These are phyloP conservation scores for Pseudachorutes palmiensis DNA, from an alignment of 1,140 invertebrate species.

Conservation along the genomic window DNA sequence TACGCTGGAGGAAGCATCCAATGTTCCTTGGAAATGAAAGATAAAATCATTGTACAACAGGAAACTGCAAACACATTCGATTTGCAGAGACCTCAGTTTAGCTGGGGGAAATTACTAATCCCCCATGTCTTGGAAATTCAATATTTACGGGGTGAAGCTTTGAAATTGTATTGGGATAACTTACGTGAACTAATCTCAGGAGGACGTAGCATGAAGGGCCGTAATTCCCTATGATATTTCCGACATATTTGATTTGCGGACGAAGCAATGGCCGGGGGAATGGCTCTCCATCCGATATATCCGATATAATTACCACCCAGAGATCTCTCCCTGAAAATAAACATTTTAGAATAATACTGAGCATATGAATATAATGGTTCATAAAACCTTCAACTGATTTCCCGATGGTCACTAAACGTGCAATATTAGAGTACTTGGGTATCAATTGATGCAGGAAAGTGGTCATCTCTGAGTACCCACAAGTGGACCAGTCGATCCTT, in stretches of 20 bases:
- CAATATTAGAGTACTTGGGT: not conserved
- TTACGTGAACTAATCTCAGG: slow-evolving; percentile 25
- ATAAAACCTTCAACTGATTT: slow-evolving; percentile 31
- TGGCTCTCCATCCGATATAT: slow-evolving; percentile 17
- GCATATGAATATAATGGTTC: not conserved
- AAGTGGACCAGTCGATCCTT: not conserved
- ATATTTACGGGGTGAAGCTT: not conserved
- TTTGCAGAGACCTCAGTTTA: too few relatives aligned
- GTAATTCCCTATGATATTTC: slow-evolving; percentile 34
- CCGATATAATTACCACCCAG: slow-evolving; percentile 31
- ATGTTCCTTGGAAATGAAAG: too few relatives aligned
- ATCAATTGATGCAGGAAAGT: slow-evolving; percentile 21
- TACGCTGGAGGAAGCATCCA: too few relatives aligned
- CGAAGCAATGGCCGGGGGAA: slow-evolving; percentile 26
- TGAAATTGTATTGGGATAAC: slow-evolving; percentile 2
- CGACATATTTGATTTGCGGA: slow-evolving; percentile 37
- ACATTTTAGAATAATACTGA: not conserved
- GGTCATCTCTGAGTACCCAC: slow-evolving; percentile 22
- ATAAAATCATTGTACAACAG: too few relatives aligned
- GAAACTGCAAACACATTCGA: too few relatives aligned
- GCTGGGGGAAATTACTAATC: too few relatives aligned
- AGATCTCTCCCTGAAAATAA: slow-evolving; percentile 25
- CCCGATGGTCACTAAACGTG: slow-evolving; percentile 25
- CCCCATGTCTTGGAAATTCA: too few relatives aligned
- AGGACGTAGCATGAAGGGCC: slow-evolving; percentile 33